Percentiles rank a stretch among this genome's conserved stretches.
phyloP scores from a whole-genome alignment of 2,797 vertebrate species.

The Phataginus tricuspis region DNA sequence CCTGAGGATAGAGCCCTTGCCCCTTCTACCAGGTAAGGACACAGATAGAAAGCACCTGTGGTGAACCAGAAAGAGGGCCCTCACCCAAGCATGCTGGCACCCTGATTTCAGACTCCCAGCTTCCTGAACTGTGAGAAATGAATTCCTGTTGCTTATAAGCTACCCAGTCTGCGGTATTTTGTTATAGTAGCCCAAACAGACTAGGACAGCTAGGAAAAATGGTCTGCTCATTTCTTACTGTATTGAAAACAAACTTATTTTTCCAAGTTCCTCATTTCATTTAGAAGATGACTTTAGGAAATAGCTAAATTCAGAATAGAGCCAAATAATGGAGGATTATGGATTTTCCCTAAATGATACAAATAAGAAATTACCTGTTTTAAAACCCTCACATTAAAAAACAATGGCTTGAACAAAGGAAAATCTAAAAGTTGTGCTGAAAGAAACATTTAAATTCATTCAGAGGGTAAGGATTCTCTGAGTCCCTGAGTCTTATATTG shows the following conservation, averaged over 20 bases:
- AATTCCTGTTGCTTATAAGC: neutral
- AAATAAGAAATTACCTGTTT: neutral
- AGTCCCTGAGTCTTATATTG: neutral
- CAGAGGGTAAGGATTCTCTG: neutral
- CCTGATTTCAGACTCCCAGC: neutral
- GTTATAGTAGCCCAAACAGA: neutral
- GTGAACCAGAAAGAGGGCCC: neutral
- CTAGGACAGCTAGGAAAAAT: neutral
- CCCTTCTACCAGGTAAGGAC: neutral
- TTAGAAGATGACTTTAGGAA: slow-evolving; percentile 54
- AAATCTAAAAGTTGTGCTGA: neutral
- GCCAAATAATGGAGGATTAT: slow-evolving; percentile 7
- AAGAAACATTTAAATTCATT: neutral
- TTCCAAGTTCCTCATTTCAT: slow-evolving; percentile 21
- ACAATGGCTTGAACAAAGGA: neutral
- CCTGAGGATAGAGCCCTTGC: neutral
- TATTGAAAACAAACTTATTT: slow-evolving; percentile 31
- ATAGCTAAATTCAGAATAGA: slow-evolving; percentile 40
- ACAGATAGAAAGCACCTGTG: neutral
- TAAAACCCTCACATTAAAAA: neutral
- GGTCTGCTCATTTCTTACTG: neutral
- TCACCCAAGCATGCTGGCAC: neutral
- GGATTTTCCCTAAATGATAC: slow-evolving; percentile 52
- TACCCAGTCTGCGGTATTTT: neutral
- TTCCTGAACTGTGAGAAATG: neutral